Conservation (phyloP, 2,797 vertebrate species). For the Microctenopoma steveboyesi region DNA sequence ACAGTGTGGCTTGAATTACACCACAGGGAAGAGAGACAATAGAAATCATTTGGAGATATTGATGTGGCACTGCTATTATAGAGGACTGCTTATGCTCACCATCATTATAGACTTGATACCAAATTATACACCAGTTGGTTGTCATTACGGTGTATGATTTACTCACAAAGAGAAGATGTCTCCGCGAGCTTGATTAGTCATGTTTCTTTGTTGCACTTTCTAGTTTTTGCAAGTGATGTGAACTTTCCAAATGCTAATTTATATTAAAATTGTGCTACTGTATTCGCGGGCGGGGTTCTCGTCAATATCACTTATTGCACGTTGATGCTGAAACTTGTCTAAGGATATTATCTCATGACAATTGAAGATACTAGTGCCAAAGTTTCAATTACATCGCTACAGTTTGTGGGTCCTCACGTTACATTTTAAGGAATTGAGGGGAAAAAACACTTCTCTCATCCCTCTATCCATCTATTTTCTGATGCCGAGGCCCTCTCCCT, state of each 20-base stretch:
- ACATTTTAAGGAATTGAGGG: too few relatives aligned
- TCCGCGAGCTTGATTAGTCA: slow-evolving; percentile 20
- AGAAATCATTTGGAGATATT: slow-evolving; percentile 52
- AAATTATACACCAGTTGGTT: slow-evolving; percentile 45
- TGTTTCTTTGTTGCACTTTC: slow-evolving; percentile 27
- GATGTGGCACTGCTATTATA: slow-evolving; percentile 47
- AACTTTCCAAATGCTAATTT: slow-evolving; percentile 17
- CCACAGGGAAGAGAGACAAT: slow-evolving; percentile 48
- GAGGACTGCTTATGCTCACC: slow-evolving; percentile 35
- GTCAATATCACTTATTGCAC: not conserved
- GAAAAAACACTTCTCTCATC: too few relatives aligned
- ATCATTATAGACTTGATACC: slow-evolving; percentile 47
- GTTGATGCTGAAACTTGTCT: not conserved
- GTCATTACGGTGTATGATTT: slow-evolving; percentile 39
- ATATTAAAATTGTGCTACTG: not conserved
- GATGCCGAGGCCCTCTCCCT: too few relatives aligned
- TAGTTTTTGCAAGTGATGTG: not conserved
- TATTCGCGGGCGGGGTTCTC: not conserved
- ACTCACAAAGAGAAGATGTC: slow-evolving; percentile 30
- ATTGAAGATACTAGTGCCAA: too few relatives aligned
- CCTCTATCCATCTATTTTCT: too few relatives aligned
- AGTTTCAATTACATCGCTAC: too few relatives aligned
- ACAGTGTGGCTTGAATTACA: slow-evolving; percentile 45
- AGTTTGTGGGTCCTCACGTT: too few relatives aligned
- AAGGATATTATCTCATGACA: not conserved